Conservation (phyloP, 2,888 invertebrate genomes). For the Beris morrisii region DNA sequence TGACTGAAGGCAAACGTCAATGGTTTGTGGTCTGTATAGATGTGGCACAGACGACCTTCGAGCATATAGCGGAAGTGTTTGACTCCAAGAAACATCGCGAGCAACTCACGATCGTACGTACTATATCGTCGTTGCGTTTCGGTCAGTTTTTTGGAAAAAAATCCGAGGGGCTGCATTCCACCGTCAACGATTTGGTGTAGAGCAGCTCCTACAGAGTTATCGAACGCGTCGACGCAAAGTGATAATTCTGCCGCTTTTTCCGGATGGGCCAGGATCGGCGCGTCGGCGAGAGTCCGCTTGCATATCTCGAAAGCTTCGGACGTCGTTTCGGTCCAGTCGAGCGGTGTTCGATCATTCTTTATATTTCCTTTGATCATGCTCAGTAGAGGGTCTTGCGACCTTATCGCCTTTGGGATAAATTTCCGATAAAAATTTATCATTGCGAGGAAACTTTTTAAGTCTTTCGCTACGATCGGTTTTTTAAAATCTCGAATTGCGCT, state of each 20-base stretch:
- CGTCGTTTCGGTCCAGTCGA: background rate
- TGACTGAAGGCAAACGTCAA: too few relatives aligned
- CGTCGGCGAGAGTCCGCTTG: background rate
- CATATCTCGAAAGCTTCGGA: background rate
- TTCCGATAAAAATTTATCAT: constrained; percentile 1
- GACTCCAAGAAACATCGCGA: too few relatives aligned
- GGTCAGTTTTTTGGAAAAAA: too few relatives aligned
- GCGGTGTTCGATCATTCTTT: background rate
- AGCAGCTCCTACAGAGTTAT: background rate
- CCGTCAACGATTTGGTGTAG: background rate
- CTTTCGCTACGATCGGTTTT: background rate
- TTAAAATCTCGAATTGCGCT: background rate
- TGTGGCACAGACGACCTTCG: too few relatives aligned
- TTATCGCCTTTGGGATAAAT: background rate
- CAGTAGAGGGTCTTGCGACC: background rate
- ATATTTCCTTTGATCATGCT: background rate
- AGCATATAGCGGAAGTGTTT: too few relatives aligned
- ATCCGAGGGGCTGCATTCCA: background rate
- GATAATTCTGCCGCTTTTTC: background rate
- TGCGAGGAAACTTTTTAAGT: background rate
- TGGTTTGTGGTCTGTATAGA: too few relatives aligned
- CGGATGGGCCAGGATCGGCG: background rate
- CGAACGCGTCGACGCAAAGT: background rate
- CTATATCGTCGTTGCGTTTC: too few relatives aligned
- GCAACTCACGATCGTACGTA: too few relatives aligned